Evolutionary conservation across 2,797 vertebrate species (phyloP), one percentile per base, ranked within the genome.

Genomic region (Oreonectes daqikongensis): DNA sequence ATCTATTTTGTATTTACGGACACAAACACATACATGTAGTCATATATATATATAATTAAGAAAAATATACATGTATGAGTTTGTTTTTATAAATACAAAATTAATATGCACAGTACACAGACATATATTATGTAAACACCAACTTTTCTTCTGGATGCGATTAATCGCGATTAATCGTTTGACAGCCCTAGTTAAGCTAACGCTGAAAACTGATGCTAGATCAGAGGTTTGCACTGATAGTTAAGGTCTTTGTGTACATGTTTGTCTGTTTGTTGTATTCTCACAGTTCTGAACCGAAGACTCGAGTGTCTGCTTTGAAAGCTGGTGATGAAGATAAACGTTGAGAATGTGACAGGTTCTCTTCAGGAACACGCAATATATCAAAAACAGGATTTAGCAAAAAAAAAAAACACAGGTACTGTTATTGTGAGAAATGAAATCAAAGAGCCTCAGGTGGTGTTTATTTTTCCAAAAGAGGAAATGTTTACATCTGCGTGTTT

Each of bases 401-500:
- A 59, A 32, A 71, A 80, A 67, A 72, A 59, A 32, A 71, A 80
- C 59, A 15, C 38, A 7, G 57, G 38, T 79, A 57, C 69, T 40
- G 1, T 69, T 73, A 77, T 57, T 50, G n/a, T n/a, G 69, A 78
- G 57, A 50, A 79, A 8, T 11, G 22, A 26, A 71, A 46, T 78
- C 28, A 65, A 80, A 75, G 72, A 70, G 85, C 87, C 87, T 90
- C 88, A 90, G 86, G 85, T 88, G 81, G 85, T 72, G 18, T 81
- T 82, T 84, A 44, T 79, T 84, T 83, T 64, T 67, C 68, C 66
- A 24, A 12, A 67, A 44, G 79, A 48, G 55, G 55, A 80, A 79
- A 87, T 87, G 88, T 92, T 92, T 92, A 91, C 89, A 89, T 89
- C 79, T 44, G 84, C 76, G 77, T 86, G 32, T 83, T 48, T 81